Evolutionary conservation across 2,888 invertebrate genomes (phyloP).

Genomic region (Drosophila sordidula): DNA sequence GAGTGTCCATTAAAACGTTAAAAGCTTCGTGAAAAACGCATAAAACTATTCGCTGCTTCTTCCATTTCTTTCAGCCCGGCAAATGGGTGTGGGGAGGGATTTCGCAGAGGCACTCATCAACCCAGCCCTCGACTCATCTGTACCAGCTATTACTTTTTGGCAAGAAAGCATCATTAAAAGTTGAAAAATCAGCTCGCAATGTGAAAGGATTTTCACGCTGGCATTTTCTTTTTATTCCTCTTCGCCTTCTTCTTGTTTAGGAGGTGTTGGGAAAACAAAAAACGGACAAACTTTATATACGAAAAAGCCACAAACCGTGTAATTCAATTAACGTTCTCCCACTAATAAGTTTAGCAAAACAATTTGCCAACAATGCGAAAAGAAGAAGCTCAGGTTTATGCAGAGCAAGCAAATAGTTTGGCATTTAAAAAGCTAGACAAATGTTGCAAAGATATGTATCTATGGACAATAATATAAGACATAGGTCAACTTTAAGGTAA

Average conservation of each 20-base stretch:
- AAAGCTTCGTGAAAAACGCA: constrained; percentile 79
- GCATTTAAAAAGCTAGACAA: too few species aligned
- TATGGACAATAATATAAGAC: too few species aligned
- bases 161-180: constrained; percentile 71
- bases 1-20: constrained; percentile 77
- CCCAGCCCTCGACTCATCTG: constrained; percentile 3
- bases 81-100: background rate
- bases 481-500: too few species aligned
- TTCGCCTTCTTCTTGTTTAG: background rate
- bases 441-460: too few species aligned
- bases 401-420: background rate
- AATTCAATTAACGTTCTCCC: constrained; percentile 22
- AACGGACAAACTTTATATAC: constrained; percentile 6
- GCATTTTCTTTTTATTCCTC: background rate
- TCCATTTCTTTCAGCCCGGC: background rate
- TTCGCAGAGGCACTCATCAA: background rate
- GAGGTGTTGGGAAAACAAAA: constrained; percentile 12
- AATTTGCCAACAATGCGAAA: background rate
- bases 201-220: constrained; percentile 47
- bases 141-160: constrained; percentile 44
- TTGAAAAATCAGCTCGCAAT: constrained; percentile 68
- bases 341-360: background rate
- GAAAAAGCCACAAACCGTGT: constrained; percentile 20
- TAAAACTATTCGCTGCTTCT: constrained; percentile 63
- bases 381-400: background rate